phyloP scores from a whole-genome alignment of 2,113 vertebrate genomes.

The Coreoperca whiteheadi region DNA sequence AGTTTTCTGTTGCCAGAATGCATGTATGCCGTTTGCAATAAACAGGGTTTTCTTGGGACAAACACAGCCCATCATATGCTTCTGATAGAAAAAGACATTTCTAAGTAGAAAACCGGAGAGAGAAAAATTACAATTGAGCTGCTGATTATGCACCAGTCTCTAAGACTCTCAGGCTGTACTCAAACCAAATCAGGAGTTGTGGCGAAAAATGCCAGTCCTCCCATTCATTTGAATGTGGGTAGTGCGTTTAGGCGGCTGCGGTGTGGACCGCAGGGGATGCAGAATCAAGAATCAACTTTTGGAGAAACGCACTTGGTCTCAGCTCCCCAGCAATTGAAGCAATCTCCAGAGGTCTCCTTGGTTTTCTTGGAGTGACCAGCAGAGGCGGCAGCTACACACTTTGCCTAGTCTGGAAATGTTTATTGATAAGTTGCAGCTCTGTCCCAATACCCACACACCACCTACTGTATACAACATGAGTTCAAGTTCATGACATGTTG shows the following conservation, averaged over 20 bases:
- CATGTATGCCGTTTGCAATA: background rate
- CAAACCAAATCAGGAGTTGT: too few relatives aligned
- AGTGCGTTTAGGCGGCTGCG: too few relatives aligned
- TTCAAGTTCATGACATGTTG: too few relatives aligned
- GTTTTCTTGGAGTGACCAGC: background rate
- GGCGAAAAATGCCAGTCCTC: too few relatives aligned
- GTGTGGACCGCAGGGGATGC: too few relatives aligned
- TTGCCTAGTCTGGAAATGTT: background rate
- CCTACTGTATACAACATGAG: too few relatives aligned
- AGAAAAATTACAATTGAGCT: background rate
- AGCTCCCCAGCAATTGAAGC: too few relatives aligned
- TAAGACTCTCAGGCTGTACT: background rate
- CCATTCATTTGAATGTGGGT: too few relatives aligned
- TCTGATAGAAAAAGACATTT: background rate
- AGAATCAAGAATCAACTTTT: too few relatives aligned
- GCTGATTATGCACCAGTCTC: slow-evolving; percentile 10
- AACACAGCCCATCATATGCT: background rate
- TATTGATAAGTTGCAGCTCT: background rate
- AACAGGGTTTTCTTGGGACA: background rate
- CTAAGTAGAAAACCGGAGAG: background rate
- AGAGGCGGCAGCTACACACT: background rate
- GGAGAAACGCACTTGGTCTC: too few relatives aligned
- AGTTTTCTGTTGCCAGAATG: background rate
- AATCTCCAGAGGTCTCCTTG: too few relatives aligned
- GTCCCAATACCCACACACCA: background rate